Evolutionary conservation across 2,113 vertebrate species (phyloP).

Genomic region (Pygoscelis antarcticus): DNA sequence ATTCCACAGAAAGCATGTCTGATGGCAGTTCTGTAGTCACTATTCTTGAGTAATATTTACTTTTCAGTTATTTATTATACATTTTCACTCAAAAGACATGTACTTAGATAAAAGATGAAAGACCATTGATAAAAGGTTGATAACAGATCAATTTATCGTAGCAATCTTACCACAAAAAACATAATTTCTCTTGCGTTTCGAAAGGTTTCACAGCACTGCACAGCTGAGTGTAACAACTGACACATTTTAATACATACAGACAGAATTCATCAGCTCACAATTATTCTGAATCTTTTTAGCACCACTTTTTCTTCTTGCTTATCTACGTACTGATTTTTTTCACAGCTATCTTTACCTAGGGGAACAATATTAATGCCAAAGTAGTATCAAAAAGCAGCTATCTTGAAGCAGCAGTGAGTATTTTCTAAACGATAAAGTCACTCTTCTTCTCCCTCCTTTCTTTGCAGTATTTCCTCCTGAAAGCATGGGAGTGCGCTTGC

Average conservation of each 20-base stretch:
- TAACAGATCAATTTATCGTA: background rate
- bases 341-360: background rate
- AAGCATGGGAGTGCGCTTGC: background rate
- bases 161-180: background rate
- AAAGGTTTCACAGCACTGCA: background rate
- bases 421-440: constrained; percentile 14
- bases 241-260: background rate
- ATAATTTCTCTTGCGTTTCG: background rate
- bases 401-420: background rate
- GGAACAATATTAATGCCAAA: background rate
- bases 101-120: background rate
- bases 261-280: background rate
- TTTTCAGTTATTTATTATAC: background rate
- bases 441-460: background rate
- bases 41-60: background rate
- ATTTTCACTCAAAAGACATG: background rate
- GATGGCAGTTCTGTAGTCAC: background rate
- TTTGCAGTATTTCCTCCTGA: constrained; percentile 23
- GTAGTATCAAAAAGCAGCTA: constrained; percentile 3
- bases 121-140: background rate
- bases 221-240: background rate
- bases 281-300: background rate
- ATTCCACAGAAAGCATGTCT: background rate
- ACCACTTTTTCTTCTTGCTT: background rate
- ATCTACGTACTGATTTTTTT: background rate